Conservation (phyloP, 2,888 invertebrate genomes). For the Eucera pruinosa region DNA sequence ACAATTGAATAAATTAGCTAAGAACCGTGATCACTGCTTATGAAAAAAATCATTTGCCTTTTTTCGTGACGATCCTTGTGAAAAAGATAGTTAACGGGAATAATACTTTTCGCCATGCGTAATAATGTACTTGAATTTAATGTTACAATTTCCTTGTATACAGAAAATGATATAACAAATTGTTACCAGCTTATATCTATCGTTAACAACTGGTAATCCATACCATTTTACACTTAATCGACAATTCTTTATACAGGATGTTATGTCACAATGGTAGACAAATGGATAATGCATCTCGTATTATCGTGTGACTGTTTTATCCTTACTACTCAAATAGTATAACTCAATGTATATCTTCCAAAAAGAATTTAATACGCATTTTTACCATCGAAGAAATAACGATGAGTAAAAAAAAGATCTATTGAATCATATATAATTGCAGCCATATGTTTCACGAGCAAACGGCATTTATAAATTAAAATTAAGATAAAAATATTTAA, state of each 20-base stretch:
- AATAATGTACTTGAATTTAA: slow-evolving; percentile 56
- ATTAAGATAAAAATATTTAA: slow-evolving; percentile 22
- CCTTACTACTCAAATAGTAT: slow-evolving; percentile 18
- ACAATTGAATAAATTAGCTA: slow-evolving; percentile 76
- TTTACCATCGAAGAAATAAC: slow-evolving; percentile 18
- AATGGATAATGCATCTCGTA: slow-evolving; percentile 52
- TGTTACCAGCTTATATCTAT: slow-evolving; percentile 58
- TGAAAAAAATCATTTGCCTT: slow-evolving; percentile 41
- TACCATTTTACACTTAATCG: slow-evolving; percentile 48
- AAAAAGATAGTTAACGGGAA: slow-evolving; percentile 49
- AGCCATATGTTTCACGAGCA: background rate
- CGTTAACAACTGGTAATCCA: slow-evolving; percentile 58
- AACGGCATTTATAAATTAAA: slow-evolving; percentile 21
- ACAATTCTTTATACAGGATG: slow-evolving; percentile 55
- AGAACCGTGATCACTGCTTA: slow-evolving; percentile 62
- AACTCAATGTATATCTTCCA: slow-evolving; percentile 7
- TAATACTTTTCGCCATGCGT: slow-evolving; percentile 54
- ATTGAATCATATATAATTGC: background rate
- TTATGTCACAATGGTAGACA: slow-evolving; percentile 55
- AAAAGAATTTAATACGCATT: slow-evolving; percentile 19
- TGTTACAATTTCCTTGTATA: slow-evolving; percentile 56
- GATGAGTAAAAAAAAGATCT: slow-evolving; percentile 26
- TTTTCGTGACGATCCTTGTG: slow-evolving; percentile 47
- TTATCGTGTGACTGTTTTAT: slow-evolving; percentile 27
- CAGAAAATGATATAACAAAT: slow-evolving; percentile 59